Conservation (phyloP, 2,113 vertebrate species). For the Malurus alboscapulatus region DNA sequence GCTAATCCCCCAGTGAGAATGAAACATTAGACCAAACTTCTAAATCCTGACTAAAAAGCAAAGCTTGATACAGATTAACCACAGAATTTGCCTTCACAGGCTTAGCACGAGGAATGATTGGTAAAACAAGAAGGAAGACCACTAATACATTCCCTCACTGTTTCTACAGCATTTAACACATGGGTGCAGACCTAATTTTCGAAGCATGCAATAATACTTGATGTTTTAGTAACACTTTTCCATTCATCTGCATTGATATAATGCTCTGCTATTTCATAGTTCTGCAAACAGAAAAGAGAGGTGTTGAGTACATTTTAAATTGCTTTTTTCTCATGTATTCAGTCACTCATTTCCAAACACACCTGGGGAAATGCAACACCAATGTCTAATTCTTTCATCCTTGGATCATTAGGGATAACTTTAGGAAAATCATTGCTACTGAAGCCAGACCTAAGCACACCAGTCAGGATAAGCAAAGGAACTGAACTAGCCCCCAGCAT, state of each 20-base stretch:
- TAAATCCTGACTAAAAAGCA: conserved; percentile 16
- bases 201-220: neutral
- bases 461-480: neutral
- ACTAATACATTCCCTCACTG: neutral
- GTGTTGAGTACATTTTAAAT: neutral
- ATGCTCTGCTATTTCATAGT: neutral
- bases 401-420: neutral
- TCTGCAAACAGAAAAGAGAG: conserved; percentile 1
- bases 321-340: neutral
- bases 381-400: neutral
- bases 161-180: conserved; percentile 24
- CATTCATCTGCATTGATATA: neutral
- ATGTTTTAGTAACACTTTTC: conserved; percentile 14
- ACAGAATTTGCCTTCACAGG: neutral
- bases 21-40: neutral
- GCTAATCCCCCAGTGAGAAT: conserved; percentile 15
- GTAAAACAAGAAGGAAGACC: neutral
- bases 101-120: neutral
- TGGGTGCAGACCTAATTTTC: neutral
- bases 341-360: neutral
- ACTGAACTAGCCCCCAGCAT: neutral
- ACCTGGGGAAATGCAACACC: neutral
- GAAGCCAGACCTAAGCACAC: neutral
- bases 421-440: neutral
- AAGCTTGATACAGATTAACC: neutral